Base-by-base conservation (phyloP, 2,888 invertebrate genomes). In the Orchestes rusci region DNA sequence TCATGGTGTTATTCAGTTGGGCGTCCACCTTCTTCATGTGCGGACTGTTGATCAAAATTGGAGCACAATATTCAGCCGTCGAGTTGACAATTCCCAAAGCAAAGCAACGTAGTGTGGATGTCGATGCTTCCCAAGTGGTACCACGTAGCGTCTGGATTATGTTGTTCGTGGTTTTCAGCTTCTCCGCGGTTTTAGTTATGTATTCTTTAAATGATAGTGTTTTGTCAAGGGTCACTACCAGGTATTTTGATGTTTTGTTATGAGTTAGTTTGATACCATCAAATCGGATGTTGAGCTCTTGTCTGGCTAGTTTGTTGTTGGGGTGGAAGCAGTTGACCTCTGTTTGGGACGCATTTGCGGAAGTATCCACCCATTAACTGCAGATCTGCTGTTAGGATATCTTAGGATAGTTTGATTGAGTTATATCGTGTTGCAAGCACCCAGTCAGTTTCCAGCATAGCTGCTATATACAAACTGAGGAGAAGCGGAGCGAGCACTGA, bases 1-100 rank as follows among this genome's bases (percentile, higher is more conserved):
- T 17, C 19, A 23, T 33, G 35, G 28, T 10, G 41, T 23, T 18
- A 19, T 34, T n/a, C n/a, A n/a, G n/a, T n/a, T n/a, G n/a, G n/a
- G n/a, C n/a, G n/a, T n/a, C n/a, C n/a, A n/a, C n/a, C 13, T 28
- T 16, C 28, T n/a, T 35, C 29, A 19, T 20, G 17, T 23, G 27
- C 8, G 15, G 34, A 23, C 15, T 38, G 28, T 37, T 38, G 32
- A 18, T 31, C 19, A 23, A 43, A 43, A 43, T 38, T 37, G 43
- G n/a, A n/a, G n/a, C n/a, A n/a, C n/a, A n/a, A n/a, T n/a, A n/a
- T n/a, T n/a, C n/a, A n/a, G n/a, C n/a, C 31, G 43, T 43, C 43
- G 27, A 23, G 27, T 23, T 8, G 27, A 23, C 27, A 23, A 23
- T 7, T 23, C 27, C 27, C 27, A 23, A 8, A 8, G 27, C 27